A percentile compares a stretch with the other conserved stretches of the same genome.
Conservation (phyloP, 2,888 invertebrate species). For the Allophyes oxyacanthae region DNA sequence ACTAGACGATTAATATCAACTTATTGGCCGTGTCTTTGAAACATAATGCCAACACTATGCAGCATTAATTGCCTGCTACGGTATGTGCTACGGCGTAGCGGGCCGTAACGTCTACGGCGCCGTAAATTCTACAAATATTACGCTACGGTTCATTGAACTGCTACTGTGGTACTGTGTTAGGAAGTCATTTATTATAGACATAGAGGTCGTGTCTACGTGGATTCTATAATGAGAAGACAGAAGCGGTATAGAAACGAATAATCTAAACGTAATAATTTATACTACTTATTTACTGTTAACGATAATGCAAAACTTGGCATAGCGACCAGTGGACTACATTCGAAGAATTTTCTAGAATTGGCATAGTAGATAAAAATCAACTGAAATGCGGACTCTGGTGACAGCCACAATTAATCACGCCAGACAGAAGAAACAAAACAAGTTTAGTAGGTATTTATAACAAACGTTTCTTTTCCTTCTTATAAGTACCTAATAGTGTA, state of each 20-base stretch:
- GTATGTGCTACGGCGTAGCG: constrained; percentile 54
- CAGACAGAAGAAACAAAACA: no score
- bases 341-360: neutral
- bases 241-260: no score
- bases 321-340: no score
- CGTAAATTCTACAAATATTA: constrained; percentile 49
- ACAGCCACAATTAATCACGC: no score
- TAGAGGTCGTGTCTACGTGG: neutral
- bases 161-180: constrained; percentile 15
- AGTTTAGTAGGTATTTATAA: no score
- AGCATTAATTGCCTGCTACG: constrained; percentile 45
- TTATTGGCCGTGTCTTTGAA: constrained; percentile 24
- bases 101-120: constrained; percentile 40
- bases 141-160: constrained; percentile 46
- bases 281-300: no score
- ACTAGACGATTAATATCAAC: constrained; percentile 10
- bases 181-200: constrained; percentile 18
- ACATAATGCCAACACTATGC: constrained; percentile 39
- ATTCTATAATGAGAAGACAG: constrained; percentile 10
- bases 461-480: no score
- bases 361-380: no score
- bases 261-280: no score
- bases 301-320: no score
- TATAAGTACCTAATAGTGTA: no score
- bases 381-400: no score